Evolutionary conservation across 2,888 invertebrate genomes (phyloP).

Genomic region (Harpalus rufipes): DNA sequence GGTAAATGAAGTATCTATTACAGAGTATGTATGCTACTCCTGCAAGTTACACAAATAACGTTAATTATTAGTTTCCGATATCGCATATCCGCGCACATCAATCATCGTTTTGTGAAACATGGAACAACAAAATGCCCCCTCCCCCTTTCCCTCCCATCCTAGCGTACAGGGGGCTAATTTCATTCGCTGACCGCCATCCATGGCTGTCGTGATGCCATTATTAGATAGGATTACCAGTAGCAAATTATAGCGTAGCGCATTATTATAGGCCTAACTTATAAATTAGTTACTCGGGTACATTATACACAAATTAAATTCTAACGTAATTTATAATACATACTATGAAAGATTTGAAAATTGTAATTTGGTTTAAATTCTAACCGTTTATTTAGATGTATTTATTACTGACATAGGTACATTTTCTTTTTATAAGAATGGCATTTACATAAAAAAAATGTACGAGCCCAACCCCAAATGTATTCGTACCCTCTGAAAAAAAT

Average conservation of each 20-base stretch:
- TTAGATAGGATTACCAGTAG: conserved; percentile 12
- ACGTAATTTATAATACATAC: not conserved
- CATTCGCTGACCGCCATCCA: conserved; percentile 3
- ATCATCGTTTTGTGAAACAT: conserved; percentile 56
- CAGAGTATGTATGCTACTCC: no score
- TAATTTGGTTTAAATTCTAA: no score
- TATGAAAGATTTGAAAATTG: no score
- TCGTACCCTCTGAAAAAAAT: no score
- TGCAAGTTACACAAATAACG: conserved; percentile 52
- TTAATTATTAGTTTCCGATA: conserved; percentile 66
- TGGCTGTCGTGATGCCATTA: conserved; percentile 16
- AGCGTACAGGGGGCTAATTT: not conserved
- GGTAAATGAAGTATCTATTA: no score
- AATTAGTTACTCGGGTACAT: not conserved
- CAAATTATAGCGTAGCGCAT: not conserved
- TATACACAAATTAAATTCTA: not conserved
- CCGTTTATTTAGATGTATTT: no score
- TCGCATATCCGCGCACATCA: conserved; percentile 61
- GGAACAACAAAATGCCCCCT: conserved; percentile 21
- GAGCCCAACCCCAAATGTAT: not conserved
- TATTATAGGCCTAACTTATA: conserved; percentile 6
- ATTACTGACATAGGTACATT: no score
- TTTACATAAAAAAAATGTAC: no score
- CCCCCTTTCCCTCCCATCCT: not conserved
- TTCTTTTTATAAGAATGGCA: no score